phyloP scores from a whole-genome alignment of 1,140 invertebrate species.

The Dreissena polymorpha region DNA sequence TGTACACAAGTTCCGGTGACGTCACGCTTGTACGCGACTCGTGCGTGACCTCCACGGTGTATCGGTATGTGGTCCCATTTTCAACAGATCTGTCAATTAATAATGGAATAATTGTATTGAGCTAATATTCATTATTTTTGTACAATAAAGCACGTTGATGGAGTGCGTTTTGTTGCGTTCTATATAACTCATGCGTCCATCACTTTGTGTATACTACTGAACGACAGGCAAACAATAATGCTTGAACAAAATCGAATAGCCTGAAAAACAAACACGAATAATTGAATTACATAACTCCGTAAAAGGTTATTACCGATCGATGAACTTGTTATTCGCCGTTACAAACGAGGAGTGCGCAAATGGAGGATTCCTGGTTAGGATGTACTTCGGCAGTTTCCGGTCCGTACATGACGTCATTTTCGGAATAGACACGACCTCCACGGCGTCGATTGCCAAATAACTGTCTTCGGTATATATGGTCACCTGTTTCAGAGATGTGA shows the following conservation, averaged over 20 bases:
- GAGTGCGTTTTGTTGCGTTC: not conserved
- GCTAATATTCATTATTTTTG: not conserved
- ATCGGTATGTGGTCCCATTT: slow-evolving; percentile 57
- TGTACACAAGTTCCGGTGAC: slow-evolving; percentile 63
- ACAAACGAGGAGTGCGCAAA: slow-evolving; percentile 25
- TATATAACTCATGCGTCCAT: no score
- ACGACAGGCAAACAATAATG: no score
- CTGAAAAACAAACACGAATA: no score
- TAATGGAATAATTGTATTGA: not conserved
- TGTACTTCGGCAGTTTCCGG: slow-evolving; percentile 61
- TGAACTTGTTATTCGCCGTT: slow-evolving; percentile 29
- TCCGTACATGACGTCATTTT: slow-evolving; percentile 44
- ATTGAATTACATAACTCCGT: not conserved
- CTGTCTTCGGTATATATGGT: slow-evolving; percentile 27
- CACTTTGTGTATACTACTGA: no score
- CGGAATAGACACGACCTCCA: slow-evolving; percentile 60
- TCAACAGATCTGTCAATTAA: slow-evolving; percentile 58
- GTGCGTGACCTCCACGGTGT: slow-evolving; percentile 56
- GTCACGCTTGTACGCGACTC: slow-evolving; percentile 40
- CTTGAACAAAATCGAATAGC: no score
- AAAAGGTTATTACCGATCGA: slow-evolving; percentile 40
- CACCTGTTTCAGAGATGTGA: slow-evolving; percentile 8
- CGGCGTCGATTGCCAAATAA: slow-evolving; percentile 68
- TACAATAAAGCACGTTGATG: not conserved
- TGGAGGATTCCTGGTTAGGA: slow-evolving; percentile 59